Percentiles rank a stretch among this genome's conserved stretches.
Evolutionary conservation across 2,113 vertebrate species (phyloP).

Genomic region (Leptodactylus fuscus): DNA sequence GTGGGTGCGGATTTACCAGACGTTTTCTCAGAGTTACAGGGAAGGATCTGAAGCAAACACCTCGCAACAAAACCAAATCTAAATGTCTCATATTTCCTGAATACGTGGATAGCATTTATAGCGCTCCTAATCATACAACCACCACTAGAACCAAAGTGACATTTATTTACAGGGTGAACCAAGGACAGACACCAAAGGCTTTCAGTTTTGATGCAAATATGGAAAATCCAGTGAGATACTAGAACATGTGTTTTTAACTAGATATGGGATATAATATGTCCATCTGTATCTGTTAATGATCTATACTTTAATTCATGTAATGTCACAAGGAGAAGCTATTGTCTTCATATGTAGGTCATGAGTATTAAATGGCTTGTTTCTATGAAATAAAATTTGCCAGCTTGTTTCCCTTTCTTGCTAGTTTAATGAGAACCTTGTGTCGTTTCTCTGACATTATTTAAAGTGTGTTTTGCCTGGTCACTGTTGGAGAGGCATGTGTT

Average conservation of each 20-base stretch:
- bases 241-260: background rate
- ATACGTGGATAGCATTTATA: background rate
- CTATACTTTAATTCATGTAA: background rate
- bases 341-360: background rate
- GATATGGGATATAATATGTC: background rate
- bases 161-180: background rate
- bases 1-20: conserved; percentile 27
- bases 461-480: too few species aligned
- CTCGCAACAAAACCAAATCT: background rate
- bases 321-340: background rate
- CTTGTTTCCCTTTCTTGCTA: too few species aligned
- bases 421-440: too few species aligned
- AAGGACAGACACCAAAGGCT: background rate
- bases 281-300: background rate
- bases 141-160: background rate
- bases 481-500: too few species aligned
- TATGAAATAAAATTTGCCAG: too few species aligned
- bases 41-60: background rate
- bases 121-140: background rate
- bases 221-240: background rate
- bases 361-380: background rate
- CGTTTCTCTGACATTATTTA: too few species aligned
- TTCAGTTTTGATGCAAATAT: background rate
- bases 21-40: background rate
- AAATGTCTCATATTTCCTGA: conserved; percentile 2